These are phyloP conservation scores for Bos javanicus DNA, from an alignment of 2,113 vertebrate genomes.

Conservation along the genomic window DNA sequence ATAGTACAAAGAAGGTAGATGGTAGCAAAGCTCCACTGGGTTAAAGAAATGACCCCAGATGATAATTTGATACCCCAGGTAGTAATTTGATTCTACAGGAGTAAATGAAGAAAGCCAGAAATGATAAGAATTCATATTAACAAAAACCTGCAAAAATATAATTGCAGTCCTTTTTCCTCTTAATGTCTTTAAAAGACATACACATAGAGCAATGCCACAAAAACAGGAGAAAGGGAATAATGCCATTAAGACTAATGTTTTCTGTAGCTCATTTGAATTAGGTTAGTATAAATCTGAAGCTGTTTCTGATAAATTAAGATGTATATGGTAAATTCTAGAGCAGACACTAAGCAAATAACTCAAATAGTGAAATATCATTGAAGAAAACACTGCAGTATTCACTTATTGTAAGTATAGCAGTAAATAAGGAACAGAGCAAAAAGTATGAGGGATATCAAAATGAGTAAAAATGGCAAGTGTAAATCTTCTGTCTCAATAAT, in stretches of 20 bases:
- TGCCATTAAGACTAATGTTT: background rate
- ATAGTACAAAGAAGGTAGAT: background rate
- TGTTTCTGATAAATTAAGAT: background rate
- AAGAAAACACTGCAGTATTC: background rate
- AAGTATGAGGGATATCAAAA: background rate
- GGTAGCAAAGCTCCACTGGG: background rate
- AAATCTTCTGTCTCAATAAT: background rate
- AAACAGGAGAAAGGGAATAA: background rate
- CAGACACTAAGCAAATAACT: background rate
- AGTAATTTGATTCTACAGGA: background rate
- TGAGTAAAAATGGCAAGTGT: background rate
- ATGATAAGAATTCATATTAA: background rate
- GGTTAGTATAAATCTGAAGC: background rate
- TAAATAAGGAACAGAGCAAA: background rate
- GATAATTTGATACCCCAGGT: background rate
- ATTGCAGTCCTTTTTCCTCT: background rate
- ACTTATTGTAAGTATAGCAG: background rate
- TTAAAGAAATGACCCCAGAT: background rate
- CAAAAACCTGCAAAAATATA: background rate
- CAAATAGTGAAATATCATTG: background rate
- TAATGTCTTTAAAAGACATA: background rate
- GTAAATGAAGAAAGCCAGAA: conserved; percentile 8
- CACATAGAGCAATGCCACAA: background rate
- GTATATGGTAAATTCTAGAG: background rate
- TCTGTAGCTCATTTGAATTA: background rate